Percentiles rank a stretch among this genome's conserved stretches.
Conservation (phyloP, 2,113 vertebrate species). For the Calyptommatus sinebrachiatus region DNA sequence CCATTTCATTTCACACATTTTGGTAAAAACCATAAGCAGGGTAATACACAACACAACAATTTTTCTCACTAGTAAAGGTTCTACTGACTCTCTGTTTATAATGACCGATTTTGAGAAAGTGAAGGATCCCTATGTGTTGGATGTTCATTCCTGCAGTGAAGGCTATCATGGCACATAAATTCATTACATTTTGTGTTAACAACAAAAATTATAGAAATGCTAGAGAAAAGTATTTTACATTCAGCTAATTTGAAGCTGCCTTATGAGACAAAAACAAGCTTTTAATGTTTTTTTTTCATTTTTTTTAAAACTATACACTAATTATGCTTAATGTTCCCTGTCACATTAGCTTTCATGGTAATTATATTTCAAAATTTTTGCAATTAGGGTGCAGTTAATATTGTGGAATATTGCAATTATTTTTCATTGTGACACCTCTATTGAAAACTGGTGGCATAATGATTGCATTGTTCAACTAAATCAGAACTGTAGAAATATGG, state of each 20-base stretch:
- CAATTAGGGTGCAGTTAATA: conserved; percentile 88
- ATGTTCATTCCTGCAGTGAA: conserved; percentile 76
- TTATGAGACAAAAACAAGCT: conserved; percentile 86
- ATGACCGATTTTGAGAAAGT: conserved; percentile 68
- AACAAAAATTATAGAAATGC: conserved; percentile 79
- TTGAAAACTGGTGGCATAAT: conserved; percentile 83
- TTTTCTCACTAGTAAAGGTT: conserved; percentile 27
- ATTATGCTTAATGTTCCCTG: conserved; percentile 87
- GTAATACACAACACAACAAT: too few species aligned
- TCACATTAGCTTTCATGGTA: conserved; percentile 86
- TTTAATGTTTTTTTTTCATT: conserved; percentile 78
- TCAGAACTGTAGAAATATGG: conserved; percentile 84
- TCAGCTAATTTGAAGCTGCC: conserved; percentile 82
- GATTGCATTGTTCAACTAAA: conserved; percentile 84
- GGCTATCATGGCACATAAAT: conserved; percentile 78
- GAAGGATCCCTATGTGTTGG: conserved; percentile 58
- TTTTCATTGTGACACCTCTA: conserved; percentile 87
- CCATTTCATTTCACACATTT: background rate
- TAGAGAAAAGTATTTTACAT: conserved; percentile 77
- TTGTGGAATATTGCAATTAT: conserved; percentile 88
- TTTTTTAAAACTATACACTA: conserved; percentile 75
- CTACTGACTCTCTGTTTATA: conserved; percentile 55
- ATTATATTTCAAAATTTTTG: conserved; percentile 90
- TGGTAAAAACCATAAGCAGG: background rate
- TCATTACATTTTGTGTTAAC: conserved; percentile 81